These are phyloP conservation scores for Pontoporia blainvillei DNA, from an alignment of 2,113 vertebrate genomes.

Conservation along the genomic window DNA sequence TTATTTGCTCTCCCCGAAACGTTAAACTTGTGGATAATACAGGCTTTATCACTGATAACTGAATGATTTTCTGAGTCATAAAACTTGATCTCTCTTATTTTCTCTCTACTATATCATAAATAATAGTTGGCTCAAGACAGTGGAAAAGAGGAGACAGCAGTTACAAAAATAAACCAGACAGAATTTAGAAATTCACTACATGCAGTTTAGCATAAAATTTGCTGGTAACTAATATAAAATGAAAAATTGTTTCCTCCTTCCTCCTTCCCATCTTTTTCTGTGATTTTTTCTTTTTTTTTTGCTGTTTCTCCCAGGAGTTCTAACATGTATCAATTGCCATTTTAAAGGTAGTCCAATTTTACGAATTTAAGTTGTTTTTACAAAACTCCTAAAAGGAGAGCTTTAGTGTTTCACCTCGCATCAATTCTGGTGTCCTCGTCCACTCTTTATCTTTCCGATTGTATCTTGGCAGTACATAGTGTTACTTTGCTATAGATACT, in stretches of 20 bases:
- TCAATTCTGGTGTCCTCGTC: not conserved
- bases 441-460: not conserved
- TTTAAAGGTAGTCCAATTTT: not conserved
- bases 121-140: not conserved
- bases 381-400: not conserved
- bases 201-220: not conserved
- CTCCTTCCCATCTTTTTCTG: accelerated
- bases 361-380: not conserved
- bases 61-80: not conserved
- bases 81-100: not conserved
- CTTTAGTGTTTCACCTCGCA: not conserved
- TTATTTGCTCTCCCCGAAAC: not conserved
- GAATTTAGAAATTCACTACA: not conserved
- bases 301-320: not conserved
- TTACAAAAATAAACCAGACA: not conserved
- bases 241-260: not conserved
- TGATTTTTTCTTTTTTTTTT: not conserved
- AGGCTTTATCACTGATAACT: not conserved
- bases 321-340: not conserved
- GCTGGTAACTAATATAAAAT: not conserved
- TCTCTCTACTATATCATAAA: not conserved
- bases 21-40: not conserved
- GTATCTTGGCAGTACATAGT: not conserved
- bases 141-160: not conserved
- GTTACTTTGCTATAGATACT: not conserved